Conservation (phyloP, 1,140 invertebrate genomes). For the Zaprionus ornatus region DNA sequence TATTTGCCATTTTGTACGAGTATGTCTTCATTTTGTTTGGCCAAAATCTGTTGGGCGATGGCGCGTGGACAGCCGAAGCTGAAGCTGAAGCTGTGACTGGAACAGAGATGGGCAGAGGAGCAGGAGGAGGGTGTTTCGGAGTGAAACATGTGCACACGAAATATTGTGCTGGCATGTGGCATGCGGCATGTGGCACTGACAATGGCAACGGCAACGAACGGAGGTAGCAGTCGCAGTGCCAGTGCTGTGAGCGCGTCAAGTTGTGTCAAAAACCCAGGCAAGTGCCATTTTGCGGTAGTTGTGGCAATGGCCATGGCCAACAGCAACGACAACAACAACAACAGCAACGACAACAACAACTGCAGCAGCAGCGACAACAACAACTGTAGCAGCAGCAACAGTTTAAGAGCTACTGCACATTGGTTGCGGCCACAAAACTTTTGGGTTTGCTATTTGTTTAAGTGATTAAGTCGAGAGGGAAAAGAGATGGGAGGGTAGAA, state of each 20-base stretch:
- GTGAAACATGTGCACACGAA: conserved; percentile 41
- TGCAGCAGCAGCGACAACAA: neutral
- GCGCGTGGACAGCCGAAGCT: conserved; percentile 43
- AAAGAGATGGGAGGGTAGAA: neutral
- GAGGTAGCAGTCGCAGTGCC: conserved; percentile 11
- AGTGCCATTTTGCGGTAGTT: conserved; percentile 73
- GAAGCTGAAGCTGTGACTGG: conserved; percentile 15
- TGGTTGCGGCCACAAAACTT: neutral
- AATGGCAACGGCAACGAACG: conserved; percentile 15
- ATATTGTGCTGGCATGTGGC: conserved; percentile 54
- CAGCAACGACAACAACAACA: conserved; percentile 17
- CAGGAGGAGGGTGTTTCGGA: neutral
- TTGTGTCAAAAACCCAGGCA: conserved; percentile 74
- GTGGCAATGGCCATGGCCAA: conserved; percentile 58
- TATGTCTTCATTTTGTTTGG: conserved; percentile 64
- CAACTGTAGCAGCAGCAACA: conserved; percentile 44
- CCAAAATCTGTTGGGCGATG: conserved; percentile 65
- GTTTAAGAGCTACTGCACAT: conserved; percentile 32
- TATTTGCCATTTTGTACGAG: conserved; percentile 33
- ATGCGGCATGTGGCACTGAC: conserved; percentile 45
- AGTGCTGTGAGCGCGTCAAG: conserved; percentile 34
- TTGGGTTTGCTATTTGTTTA: neutral
- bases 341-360: conserved; percentile 8
- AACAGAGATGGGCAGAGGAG: neutral
- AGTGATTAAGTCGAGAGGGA: neutral